These are phyloP conservation scores for Macquaria australasica DNA, from an alignment of 2,113 vertebrate genomes.

Conservation along the genomic window DNA sequence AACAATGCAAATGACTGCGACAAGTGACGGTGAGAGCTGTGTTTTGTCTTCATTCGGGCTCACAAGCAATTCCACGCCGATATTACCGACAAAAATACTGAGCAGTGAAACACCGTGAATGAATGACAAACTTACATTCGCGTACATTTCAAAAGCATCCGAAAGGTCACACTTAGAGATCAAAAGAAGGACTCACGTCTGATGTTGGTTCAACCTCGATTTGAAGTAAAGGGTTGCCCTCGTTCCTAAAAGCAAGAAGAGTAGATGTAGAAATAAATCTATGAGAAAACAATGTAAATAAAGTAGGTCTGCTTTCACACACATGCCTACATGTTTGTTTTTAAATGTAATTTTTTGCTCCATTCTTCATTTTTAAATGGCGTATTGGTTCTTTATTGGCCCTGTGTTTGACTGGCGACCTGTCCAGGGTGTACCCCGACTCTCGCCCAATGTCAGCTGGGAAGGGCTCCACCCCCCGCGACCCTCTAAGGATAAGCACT, in stretches of 20 bases:
- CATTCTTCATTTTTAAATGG: not conserved
- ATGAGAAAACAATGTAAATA: not conserved
- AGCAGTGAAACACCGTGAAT: not conserved
- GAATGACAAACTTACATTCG: not conserved
- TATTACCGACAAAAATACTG: slow-evolving; percentile 6
- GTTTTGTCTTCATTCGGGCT: slow-evolving; percentile 38
- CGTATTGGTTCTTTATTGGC: not conserved
- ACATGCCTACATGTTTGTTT: not conserved
- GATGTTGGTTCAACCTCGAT: slow-evolving; percentile 98
- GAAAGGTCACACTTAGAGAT: not conserved
- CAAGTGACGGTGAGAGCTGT: slow-evolving; percentile 10
- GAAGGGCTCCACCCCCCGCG: no score
- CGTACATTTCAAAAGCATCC: not conserved
- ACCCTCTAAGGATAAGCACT: no score
- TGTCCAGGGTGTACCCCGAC: no score
- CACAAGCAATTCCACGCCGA: slow-evolving; percentile 25
- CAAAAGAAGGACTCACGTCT: slow-evolving; percentile 87
- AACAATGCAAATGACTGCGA: slow-evolving; percentile 43
- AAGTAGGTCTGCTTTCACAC: not conserved
- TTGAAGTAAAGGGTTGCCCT: slow-evolving; percentile 96
- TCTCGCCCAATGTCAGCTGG: no score
- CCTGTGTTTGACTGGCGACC: no score
- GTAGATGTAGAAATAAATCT: slow-evolving; percentile 1
- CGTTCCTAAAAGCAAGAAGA: slow-evolving; percentile 84
- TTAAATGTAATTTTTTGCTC: not conserved